Evolutionary conservation across 1,140 invertebrate species (phyloP), one percentile per base, ranked within the genome.

Genomic region (Catajapyx aquilonaris): DNA sequence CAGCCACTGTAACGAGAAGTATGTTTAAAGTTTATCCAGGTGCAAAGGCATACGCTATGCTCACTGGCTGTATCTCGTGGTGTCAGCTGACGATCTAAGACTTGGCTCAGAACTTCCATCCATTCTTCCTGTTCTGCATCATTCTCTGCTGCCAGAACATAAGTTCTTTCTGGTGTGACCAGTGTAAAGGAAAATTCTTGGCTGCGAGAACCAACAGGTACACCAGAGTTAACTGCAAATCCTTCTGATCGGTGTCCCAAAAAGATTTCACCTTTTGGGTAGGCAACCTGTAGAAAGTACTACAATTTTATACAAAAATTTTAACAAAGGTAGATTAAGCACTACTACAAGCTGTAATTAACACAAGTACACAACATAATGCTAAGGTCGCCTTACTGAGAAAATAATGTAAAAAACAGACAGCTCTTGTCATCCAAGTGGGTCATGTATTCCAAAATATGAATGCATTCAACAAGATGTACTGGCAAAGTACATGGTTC

Each of bases 221-320:
- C 62, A 55, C 61, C 40, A 41, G 71, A 60, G 17, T 62, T 52
- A 44, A 65, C 58, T 0, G 83, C 63, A 33, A 64, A 66, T 2
- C 77, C 77, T 44, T 80, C 76, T 36, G 70, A 66, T 51, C 62
- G 61, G 46, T 83, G 67, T 7, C 85, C 79, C 42, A 91, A 60
- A 54, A 86, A 88, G 41, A 90, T 80, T 64, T 90, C 84, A 39
- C 84, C 84, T 62, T 86, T 87, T 0, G 85, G 78, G 60, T 80
- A 77, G 1, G 83, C 76, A 53, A 83, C 78, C 64, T 71, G 47
- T 5, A 54, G n/a, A n/a, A n/a, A n/a, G n/a, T n/a, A n/a, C n/a
- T n/a, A n/a, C n/a, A n/a, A n/a, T n/a, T n/a, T n/a, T n/a, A n/a
- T n/a, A n/a, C n/a, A n/a, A n/a, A n/a, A n/a, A n/a, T n/a, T n/a